These are phyloP conservation scores for Chromoteleia sp. DNA, from an alignment of 2,888 invertebrate species.

Conservation along the genomic window DNA sequence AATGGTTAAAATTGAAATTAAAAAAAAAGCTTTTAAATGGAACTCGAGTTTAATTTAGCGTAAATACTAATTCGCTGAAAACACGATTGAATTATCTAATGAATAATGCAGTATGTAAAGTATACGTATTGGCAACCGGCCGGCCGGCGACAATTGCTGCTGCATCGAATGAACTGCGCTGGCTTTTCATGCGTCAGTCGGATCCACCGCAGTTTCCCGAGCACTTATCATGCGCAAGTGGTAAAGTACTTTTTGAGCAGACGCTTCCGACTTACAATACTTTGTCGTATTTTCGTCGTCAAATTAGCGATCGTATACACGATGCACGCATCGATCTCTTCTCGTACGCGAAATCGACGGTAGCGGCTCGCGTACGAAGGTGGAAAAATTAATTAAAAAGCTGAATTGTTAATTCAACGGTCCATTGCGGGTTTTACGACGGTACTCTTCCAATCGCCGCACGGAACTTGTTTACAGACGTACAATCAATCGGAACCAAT, in stretches of 20 bases:
- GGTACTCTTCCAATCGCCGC: no score
- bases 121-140: slow-evolving; percentile 63
- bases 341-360: no score
- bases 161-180: slow-evolving; percentile 62
- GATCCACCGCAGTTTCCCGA: slow-evolving; percentile 66
- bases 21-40: no score
- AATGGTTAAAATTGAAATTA: no score
- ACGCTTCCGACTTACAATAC: slow-evolving; percentile 36
- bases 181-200: slow-evolving; percentile 64
- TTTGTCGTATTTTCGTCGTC: slow-evolving; percentile 3
- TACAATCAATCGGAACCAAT: no score
- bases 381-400: no score
- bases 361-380: no score
- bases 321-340: no score
- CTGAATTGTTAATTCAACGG: no score
- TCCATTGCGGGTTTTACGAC: no score
- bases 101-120: slow-evolving; percentile 54
- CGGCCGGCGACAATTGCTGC: slow-evolving; percentile 65
- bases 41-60: no score
- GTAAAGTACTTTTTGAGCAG: slow-evolving; percentile 42
- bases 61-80: slow-evolving; percentile 34
- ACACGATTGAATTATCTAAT: slow-evolving; percentile 40
- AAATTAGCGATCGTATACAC: background rate
- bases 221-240: slow-evolving; percentile 66
- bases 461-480: no score